phyloP scores from a whole-genome alignment of 2,888 invertebrate genomes.

The Rutpela maculata region DNA sequence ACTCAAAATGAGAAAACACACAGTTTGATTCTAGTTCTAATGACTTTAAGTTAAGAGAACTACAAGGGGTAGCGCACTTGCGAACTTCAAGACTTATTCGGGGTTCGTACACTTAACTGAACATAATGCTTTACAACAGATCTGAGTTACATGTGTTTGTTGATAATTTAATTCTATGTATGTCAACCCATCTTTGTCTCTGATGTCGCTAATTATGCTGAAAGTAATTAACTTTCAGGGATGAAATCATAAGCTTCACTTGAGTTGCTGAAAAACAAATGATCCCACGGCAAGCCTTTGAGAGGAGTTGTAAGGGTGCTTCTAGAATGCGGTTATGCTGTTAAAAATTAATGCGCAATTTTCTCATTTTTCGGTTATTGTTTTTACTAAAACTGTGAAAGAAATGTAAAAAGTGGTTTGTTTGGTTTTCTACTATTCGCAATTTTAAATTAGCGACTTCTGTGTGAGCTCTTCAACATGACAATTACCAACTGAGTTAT shows the following conservation, averaged over 20 bases:
- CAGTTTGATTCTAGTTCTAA: slow-evolving; percentile 34
- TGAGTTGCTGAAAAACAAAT: background rate
- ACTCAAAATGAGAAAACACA: slow-evolving; percentile 7
- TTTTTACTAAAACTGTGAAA: too few species aligned
- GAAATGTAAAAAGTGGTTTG: too few species aligned
- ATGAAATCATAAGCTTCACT: background rate
- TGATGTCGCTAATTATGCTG: background rate
- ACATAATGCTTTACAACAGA: slow-evolving; percentile 7
- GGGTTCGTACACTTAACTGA: slow-evolving; percentile 27
- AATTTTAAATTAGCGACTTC: too few species aligned
- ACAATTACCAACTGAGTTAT: too few species aligned
- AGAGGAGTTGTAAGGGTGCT: background rate
- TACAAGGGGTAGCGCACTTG: slow-evolving; percentile 16
- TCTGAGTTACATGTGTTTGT: slow-evolving; percentile 28
- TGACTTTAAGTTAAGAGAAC: slow-evolving; percentile 13
- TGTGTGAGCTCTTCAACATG: too few species aligned
- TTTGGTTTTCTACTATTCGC: too few species aligned
- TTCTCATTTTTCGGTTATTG: too few species aligned
- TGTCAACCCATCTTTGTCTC: slow-evolving; percentile 6
- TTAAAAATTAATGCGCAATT: too few species aligned
- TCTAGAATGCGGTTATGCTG: background rate
- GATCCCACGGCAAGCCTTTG: background rate
- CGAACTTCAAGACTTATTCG: slow-evolving; percentile 27
- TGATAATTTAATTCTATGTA: slow-evolving; percentile 22
- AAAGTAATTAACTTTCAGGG: slow-evolving; percentile 17